Evolutionary conservation across 2,888 invertebrate genomes (phyloP).

Genomic region (Chrysotoxum bicinctum): DNA sequence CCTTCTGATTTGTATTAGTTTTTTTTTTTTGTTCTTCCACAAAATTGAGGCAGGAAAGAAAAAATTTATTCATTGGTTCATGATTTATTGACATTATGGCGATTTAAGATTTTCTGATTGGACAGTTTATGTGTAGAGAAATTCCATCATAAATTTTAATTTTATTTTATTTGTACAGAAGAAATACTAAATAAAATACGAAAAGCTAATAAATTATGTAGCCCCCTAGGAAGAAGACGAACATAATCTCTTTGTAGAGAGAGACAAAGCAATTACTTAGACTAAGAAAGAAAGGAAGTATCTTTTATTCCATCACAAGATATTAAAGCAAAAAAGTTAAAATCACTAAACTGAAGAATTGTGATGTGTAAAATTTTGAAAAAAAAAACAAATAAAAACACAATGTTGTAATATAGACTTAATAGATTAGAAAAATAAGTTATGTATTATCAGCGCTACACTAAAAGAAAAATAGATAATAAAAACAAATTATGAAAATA

Average conservation of each 20-base stretch:
- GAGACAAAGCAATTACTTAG: slow-evolving; percentile 65
- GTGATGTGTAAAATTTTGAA: slow-evolving; percentile 66
- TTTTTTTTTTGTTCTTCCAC: background rate
- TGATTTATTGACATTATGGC: slow-evolving; percentile 66
- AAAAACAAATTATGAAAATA: slow-evolving; percentile 11
- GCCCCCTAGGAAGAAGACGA: slow-evolving; percentile 1
- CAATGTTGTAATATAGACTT: slow-evolving; percentile 64
- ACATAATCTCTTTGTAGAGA: slow-evolving; percentile 10
- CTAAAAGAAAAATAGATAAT: slow-evolving; percentile 47
- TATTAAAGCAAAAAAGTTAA: slow-evolving; percentile 34
- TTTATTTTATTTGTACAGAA: slow-evolving; percentile 57
- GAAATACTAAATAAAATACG: slow-evolving; percentile 16
- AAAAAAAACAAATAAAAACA: slow-evolving; percentile 2
- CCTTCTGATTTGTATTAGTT: slow-evolving; percentile 64
- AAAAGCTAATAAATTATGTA: slow-evolving; percentile 43
- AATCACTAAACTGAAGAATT: slow-evolving; percentile 56
- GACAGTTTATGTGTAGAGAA: slow-evolving; percentile 59
- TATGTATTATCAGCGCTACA: slow-evolving; percentile 45
- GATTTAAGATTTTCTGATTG: slow-evolving; percentile 66
- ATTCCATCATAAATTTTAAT: slow-evolving; percentile 43
- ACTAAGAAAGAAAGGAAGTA: slow-evolving; percentile 39
- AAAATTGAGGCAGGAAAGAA: slow-evolving; percentile 10
- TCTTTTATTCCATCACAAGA: slow-evolving; percentile 44
- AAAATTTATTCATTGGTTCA: slow-evolving; percentile 58
- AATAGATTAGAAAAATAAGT: slow-evolving; percentile 43